Conservation (phyloP, 2,797 vertebrate genomes). For the Alexandromys oeconomus region DNA sequence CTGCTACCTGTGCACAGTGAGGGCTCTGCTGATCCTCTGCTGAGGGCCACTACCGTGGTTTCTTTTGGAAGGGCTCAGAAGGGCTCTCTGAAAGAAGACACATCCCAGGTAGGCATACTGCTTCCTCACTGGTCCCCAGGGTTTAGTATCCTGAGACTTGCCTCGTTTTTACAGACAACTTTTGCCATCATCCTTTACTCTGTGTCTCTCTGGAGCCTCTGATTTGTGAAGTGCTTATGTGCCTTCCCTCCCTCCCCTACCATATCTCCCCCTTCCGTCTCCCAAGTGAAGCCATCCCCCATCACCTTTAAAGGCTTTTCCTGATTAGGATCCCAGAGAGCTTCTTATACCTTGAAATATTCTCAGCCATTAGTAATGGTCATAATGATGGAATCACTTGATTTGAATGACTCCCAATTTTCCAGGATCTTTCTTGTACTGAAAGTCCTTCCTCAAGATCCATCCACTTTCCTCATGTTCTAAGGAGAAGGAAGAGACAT, state of each 20-base stretch:
- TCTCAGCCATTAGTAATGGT: slow-evolving; percentile 6
- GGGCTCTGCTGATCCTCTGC: not conserved
- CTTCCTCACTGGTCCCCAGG: not conserved
- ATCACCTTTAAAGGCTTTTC: not conserved
- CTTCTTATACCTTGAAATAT: slow-evolving; percentile 1
- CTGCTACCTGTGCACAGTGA: no score
- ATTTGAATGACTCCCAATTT: not conserved
- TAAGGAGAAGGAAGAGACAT: not conserved
- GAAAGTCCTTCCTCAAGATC: slow-evolving; percentile 11
- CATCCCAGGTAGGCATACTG: not conserved
- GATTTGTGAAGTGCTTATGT: not conserved
- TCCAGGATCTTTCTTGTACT: not conserved
- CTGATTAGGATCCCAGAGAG: not conserved
- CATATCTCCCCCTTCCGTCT: no score
- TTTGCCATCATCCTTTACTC: not conserved
- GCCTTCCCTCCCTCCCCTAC: not conserved
- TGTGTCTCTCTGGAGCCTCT: not conserved
- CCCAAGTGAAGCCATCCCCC: not conserved
- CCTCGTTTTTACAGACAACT: not conserved
- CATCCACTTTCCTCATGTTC: not conserved
- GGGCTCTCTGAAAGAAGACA: not conserved
- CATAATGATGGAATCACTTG: not conserved
- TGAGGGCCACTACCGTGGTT: not conserved
- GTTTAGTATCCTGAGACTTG: not conserved
- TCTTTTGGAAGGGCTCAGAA: not conserved